These are phyloP conservation scores for Chymomyza amoena DNA, from an alignment of 2,888 invertebrate genomes.

Conservation along the genomic window DNA sequence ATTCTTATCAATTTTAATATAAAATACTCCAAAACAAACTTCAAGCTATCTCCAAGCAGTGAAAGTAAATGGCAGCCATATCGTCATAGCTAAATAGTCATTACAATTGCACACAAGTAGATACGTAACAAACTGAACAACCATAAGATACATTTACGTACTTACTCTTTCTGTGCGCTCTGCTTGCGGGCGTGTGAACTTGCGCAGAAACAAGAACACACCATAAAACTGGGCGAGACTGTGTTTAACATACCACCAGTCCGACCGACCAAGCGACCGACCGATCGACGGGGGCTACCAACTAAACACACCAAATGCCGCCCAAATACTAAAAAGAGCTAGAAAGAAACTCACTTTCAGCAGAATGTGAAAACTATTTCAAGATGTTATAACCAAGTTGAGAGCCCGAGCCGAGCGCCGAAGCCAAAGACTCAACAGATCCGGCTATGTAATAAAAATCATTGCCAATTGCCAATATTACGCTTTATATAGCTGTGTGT, in stretches of 20 bases:
- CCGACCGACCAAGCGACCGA: constrained; percentile 31
- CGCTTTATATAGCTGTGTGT: constrained; percentile 37
- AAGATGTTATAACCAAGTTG: constrained; percentile 4
- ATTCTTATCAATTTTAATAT: background rate
- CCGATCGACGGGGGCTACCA: constrained; percentile 31
- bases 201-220: constrained; percentile 21
- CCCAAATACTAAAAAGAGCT: constrained; percentile 6
- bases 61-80: background rate
- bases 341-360: constrained; percentile 61
- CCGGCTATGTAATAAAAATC: constrained; percentile 65
- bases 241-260: constrained; percentile 22
- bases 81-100: constrained; percentile 3
- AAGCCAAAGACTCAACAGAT: background rate
- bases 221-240: constrained; percentile 11
- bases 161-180: background rate
- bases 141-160: constrained; percentile 32
- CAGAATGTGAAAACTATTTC: constrained; percentile 46
- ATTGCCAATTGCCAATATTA: constrained; percentile 74
- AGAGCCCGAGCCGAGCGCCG: background rate
- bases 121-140: constrained; percentile 1
- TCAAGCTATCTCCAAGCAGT: background rate
- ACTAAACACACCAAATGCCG: constrained; percentile 26
- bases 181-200: constrained; percentile 56
- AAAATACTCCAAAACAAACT: background rate
- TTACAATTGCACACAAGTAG: constrained; percentile 34